Evolutionary conservation across 1,140 invertebrate genomes (phyloP), one percentile per base, ranked within the genome.

Genomic region (Liolophura sinensis): DNA sequence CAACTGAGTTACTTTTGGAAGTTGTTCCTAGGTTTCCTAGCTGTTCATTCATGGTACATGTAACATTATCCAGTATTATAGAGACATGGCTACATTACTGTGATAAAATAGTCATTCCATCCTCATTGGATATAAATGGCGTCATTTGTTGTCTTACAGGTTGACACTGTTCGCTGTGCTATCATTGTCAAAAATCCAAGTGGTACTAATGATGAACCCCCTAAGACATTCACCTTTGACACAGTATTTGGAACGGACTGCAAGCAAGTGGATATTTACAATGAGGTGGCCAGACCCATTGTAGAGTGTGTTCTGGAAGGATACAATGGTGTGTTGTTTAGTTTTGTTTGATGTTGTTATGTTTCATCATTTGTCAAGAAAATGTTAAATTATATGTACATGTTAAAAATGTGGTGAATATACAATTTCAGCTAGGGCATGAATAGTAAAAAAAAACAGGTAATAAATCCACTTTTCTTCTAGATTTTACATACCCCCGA

Each of bases 241-340:
- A 81, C 76, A n/a, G 81, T 84, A 20, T 88, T 86, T 78, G 86
- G 79, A 6, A 71, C 76, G n/a, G 76, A 84, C 59, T 82, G 81
- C 62, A 86, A 87, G 66, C 88, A 97, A 89, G 85, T 92, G 22
- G 93, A 97, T 84, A 90, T 99, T 5, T 99, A 98, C 80, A 91
- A 92, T 78, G 87, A 91, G 66, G 92, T 98, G 58, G 95, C 97
- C 5, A 89, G 89, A 68, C 95, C 95, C 0, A 87, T 97, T n/a
- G 92, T 99, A 59, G 90, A 93, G 64, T 93, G 97, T 87, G 95
- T 98, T 24, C 84, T 99, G n/a, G 88, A 89, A 59, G 97, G 97
- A 9, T 99, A 97, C 83, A 99, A 98, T 86, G 98, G 83, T 83
- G 68, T 16, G 72, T 51, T 57, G 12, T 60, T 46, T 9, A 40